Evolutionary conservation across 2,888 invertebrate species (phyloP).

Genomic region (Epirrita christyi): DNA sequence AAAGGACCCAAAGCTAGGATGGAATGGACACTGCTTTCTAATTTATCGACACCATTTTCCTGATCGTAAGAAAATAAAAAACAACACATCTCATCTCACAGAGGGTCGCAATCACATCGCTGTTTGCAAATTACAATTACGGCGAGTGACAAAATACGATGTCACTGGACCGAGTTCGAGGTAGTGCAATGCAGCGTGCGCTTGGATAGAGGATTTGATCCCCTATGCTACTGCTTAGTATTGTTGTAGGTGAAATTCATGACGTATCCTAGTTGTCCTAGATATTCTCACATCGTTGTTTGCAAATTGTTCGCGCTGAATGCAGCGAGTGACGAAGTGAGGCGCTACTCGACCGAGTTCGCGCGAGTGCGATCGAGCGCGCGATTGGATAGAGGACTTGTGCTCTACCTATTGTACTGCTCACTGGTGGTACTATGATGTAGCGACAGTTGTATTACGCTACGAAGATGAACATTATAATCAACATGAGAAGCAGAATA

Average conservation of each 20-base stretch:
- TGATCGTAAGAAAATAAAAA: neutral
- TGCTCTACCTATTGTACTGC: constrained; percentile 1
- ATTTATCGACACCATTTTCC: neutral
- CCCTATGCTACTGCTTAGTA: neutral
- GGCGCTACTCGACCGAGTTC: constrained; percentile 35
- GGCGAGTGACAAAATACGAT: too few species aligned
- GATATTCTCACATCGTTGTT: constrained; percentile 21
- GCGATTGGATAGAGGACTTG: constrained; percentile 9
- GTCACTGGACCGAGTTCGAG: too few species aligned
- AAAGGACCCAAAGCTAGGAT: constrained; percentile 24
- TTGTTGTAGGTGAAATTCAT: neutral
- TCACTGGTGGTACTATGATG: neutral
- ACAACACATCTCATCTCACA: too few species aligned
- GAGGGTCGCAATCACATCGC: too few species aligned
- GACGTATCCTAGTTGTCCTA: constrained; percentile 25
- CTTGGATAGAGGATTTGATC: too few species aligned
- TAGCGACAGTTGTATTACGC: too few species aligned
- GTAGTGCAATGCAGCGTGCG: too few species aligned
- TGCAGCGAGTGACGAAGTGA: constrained; percentile 27
- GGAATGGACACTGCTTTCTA: constrained; percentile 6
- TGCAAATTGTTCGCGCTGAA: constrained; percentile 27
- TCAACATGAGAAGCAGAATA: too few species aligned
- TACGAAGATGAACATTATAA: too few species aligned
- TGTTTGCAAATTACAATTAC: too few species aligned
- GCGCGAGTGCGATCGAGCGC: constrained; percentile 12